Evolutionary conservation across 2,113 vertebrate species (phyloP).

Genomic region (Barnardius zonarius): DNA sequence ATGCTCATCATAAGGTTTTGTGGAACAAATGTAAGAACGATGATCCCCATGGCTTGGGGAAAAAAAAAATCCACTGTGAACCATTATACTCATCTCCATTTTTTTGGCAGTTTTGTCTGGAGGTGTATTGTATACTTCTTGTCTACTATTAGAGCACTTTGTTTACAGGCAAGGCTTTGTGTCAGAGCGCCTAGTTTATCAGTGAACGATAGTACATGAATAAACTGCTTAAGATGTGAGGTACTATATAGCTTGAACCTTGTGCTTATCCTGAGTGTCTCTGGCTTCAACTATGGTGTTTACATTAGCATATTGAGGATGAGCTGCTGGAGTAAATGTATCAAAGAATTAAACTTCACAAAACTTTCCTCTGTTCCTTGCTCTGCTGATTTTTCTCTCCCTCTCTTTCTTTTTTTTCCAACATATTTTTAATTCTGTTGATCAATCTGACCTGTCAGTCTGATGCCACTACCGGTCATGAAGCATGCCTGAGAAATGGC

Average conservation of each 20-base stretch:
- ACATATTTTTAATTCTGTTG: not conserved
- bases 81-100: not conserved
- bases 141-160: not conserved
- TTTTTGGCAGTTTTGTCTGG: not conserved
- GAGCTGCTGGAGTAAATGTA: not conserved
- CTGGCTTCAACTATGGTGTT: not conserved
- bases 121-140: not conserved
- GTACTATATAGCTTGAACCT: not conserved
- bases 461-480: not conserved
- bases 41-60: not conserved
- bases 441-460: not conserved
- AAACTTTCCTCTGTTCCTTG: not conserved
- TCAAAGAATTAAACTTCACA: not conserved
- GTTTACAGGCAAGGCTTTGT: not conserved
- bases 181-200: not conserved
- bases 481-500: not conserved
- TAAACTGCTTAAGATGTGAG: not conserved
- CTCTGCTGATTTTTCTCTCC: not conserved
- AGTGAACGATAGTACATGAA: not conserved
- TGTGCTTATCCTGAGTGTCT: not conserved
- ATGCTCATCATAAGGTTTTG: not conserved
- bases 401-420: not conserved
- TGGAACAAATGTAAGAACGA: not conserved
- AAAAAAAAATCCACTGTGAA: no score
- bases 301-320: not conserved